phyloP scores from a whole-genome alignment of 53 echinoderm and acorn worm species.

The Mesocentrotus franciscanus region DNA sequence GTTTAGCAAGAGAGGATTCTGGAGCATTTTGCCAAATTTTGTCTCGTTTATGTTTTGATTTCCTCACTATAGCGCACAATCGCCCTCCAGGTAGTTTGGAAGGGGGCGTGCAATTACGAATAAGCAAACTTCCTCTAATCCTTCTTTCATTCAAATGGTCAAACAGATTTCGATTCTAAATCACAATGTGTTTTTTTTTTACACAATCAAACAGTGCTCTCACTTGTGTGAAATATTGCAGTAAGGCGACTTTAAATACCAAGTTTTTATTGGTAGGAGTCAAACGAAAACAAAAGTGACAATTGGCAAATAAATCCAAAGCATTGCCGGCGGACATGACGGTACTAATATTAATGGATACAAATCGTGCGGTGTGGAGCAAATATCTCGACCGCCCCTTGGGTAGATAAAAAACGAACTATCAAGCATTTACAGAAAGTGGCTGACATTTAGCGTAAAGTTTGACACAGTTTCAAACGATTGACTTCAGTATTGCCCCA shows the following conservation, averaged over 20 bases:
- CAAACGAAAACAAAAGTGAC: background rate
- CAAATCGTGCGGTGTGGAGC: slow-evolving; percentile 2
- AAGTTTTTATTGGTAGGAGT: background rate
- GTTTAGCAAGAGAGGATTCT: no score
- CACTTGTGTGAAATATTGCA: background rate
- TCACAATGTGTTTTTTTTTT: background rate
- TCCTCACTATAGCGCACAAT: no score
- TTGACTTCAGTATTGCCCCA: slow-evolving; percentile 14
- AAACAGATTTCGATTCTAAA: background rate
- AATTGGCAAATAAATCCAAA: background rate
- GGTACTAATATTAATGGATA: background rate
- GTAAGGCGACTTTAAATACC: background rate
- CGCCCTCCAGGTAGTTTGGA: no score
- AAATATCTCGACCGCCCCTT: slow-evolving; percentile 14
- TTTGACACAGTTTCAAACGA: slow-evolving; percentile 30
- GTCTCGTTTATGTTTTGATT: no score
- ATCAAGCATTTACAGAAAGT: background rate
- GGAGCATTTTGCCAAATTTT: no score
- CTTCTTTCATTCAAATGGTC: no score
- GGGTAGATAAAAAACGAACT: background rate
- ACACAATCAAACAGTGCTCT: background rate
- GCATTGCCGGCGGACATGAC: background rate
- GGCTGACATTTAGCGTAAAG: slow-evolving; percentile 16
- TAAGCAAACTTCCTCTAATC: no score
- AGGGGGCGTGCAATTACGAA: no score